phyloP scores from a whole-genome alignment of 2,888 invertebrate species.

The Amiota mariae region DNA sequence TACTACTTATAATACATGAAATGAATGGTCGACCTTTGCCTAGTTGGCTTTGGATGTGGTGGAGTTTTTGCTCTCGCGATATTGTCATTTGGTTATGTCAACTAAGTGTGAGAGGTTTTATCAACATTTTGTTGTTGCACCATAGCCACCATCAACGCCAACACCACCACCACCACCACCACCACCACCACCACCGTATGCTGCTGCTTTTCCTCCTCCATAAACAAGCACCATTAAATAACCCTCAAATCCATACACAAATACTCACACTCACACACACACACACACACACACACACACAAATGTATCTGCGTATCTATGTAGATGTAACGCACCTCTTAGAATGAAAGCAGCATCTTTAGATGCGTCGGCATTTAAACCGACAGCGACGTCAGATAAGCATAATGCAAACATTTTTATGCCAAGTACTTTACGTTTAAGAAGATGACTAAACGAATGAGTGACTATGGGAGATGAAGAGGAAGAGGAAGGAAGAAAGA shows the following conservation, averaged over 20 bases:
- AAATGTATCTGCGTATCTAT: background rate
- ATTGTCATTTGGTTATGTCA: background rate
- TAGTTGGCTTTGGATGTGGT: too few relatives aligned
- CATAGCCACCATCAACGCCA: background rate
- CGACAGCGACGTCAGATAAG: conserved; percentile 43
- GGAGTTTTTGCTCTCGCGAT: too few relatives aligned
- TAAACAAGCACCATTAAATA: too few relatives aligned
- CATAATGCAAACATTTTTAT: conserved; percentile 63
- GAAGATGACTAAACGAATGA: background rate
- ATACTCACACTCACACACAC: background rate
- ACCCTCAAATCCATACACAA: background rate
- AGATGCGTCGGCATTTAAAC: conserved; percentile 6
- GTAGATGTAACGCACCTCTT: background rate
- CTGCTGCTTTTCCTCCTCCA: too few relatives aligned
- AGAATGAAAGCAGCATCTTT: background rate
- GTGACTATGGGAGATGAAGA: conserved; percentile 7
- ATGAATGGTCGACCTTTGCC: too few relatives aligned
- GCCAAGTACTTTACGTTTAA: conserved; percentile 59
- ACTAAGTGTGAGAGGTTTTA: background rate
- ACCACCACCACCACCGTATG: background rate
- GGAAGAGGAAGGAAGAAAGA: conserved; percentile 20
- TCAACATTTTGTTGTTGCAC: background rate
- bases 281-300: conserved; percentile 6
- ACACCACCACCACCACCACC: background rate
- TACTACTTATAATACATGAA: too few relatives aligned